A percentile compares a stretch with the other conserved stretches of the same genome.
phyloP scores from a whole-genome alignment of 2,113 vertebrate genomes.

The Dromiciops gliroides region DNA sequence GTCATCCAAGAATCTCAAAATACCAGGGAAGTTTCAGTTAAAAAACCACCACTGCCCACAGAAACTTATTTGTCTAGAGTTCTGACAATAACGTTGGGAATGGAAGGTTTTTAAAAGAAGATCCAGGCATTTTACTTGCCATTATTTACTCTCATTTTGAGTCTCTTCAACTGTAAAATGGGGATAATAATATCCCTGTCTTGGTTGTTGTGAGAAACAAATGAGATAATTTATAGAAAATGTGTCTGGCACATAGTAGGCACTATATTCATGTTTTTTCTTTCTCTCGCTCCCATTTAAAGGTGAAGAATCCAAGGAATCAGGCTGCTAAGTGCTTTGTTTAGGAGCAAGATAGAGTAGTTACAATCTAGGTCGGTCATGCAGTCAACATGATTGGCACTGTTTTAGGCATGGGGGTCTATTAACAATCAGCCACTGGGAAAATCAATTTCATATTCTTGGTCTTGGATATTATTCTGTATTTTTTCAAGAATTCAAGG shows the following conservation, averaged over 20 bases:
- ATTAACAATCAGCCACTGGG: not conserved
- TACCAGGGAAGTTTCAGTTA: not conserved
- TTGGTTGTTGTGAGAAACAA: not conserved
- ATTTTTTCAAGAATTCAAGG: not conserved
- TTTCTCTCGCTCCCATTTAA: not conserved
- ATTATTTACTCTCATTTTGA: not conserved
- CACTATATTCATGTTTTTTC: not conserved
- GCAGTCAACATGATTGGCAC: not conserved
- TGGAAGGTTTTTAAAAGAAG: not conserved
- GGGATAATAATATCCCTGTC: not conserved
- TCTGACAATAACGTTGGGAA: not conserved
- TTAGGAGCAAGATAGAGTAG: not conserved
- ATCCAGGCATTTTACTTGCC: not conserved
- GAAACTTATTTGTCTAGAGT: not conserved
- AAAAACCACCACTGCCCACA: not conserved
- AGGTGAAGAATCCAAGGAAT: not conserved
- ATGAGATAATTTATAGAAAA: not conserved
- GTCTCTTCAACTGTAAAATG: not conserved
- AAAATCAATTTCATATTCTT: not conserved
- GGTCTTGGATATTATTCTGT: not conserved
- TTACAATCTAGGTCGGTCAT: not conserved
- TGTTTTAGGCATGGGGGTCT: not conserved
- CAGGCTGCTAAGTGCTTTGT: not conserved
- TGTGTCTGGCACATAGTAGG: not conserved
- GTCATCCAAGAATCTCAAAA: not conserved